Evolutionary conservation across 2,113 vertebrate species (phyloP).

Genomic region (Crotophaga sulcirostris): DNA sequence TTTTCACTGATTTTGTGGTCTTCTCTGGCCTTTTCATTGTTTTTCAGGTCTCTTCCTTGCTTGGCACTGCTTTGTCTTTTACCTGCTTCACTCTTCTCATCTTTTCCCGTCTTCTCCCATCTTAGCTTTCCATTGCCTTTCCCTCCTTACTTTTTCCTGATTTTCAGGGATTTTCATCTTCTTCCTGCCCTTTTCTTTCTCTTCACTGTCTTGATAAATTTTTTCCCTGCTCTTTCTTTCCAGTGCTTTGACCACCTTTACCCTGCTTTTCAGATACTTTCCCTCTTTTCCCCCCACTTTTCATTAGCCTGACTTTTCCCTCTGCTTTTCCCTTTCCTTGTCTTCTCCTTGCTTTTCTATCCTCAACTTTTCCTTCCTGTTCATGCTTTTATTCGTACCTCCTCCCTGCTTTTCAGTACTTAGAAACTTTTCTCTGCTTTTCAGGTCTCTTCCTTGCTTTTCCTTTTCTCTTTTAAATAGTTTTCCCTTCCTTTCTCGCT

Average conservation of each 20-base stretch:
- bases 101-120: background rate
- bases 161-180: background rate
- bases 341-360: background rate
- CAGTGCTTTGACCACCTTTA: background rate
- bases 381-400: background rate
- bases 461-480: background rate
- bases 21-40: background rate
- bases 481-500: background rate
- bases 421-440: background rate
- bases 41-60: background rate
- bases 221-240: background rate
- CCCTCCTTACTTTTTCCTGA: background rate
- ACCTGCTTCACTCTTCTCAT: background rate
- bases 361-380: background rate
- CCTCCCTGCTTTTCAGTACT: background rate
- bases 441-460: background rate
- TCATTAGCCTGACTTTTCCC: background rate
- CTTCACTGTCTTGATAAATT: background rate
- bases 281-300: background rate
- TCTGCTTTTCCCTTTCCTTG: background rate
- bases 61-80: background rate
- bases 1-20: background rate
- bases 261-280: background rate
- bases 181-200: background rate
- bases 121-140: background rate